Conservation (phyloP, 1,140 invertebrate genomes). For the Macrotrachela quadricornifera region DNA sequence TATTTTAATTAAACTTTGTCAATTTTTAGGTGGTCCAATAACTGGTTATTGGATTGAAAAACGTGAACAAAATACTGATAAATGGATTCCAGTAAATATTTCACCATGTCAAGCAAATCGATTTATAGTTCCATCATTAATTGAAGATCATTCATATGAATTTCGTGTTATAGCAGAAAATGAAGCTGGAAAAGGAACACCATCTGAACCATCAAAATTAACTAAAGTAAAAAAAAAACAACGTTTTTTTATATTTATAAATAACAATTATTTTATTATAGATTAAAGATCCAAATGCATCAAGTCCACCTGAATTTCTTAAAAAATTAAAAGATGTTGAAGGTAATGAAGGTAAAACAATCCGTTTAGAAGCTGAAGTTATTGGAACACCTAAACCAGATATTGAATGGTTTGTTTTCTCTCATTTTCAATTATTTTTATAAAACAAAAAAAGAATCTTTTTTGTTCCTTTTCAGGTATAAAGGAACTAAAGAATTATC, state of each 20-base stretch:
- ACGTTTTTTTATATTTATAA: too few species aligned
- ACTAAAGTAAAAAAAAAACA: neutral
- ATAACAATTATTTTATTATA: constrained; percentile 17
- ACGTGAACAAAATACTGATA: constrained; percentile 50
- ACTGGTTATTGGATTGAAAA: constrained; percentile 93
- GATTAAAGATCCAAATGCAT: constrained; percentile 52
- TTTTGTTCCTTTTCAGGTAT: constrained; percentile 25
- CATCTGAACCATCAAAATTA: constrained; percentile 35
- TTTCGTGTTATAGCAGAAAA: constrained; percentile 94
- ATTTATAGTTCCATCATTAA: constrained; percentile 81
- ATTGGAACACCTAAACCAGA: constrained; percentile 9
- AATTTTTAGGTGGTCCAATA: constrained; percentile 50
- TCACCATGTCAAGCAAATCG: constrained; percentile 57
- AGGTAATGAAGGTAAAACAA: constrained; percentile 11
- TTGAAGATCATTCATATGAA: constrained; percentile 88
- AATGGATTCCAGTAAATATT: constrained; percentile 38
- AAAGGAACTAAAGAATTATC: constrained; percentile 72
- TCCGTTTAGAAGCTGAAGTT: constrained; percentile 12
- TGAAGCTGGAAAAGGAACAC: constrained; percentile 63
- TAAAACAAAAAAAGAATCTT: too few species aligned
- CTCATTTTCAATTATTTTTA: too few species aligned
- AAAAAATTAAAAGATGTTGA: constrained; percentile 9
- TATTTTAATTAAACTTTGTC: too few species aligned
- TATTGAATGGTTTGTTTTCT: constrained; percentile 60
- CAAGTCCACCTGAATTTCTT: constrained; percentile 11